Percentiles rank a stretch among this genome's conserved stretches.
These are phyloP conservation scores for sheep (Ovis aries) DNA, from an alignment of 2,113 vertebrate species.

Conservation along the genomic window DNA sequence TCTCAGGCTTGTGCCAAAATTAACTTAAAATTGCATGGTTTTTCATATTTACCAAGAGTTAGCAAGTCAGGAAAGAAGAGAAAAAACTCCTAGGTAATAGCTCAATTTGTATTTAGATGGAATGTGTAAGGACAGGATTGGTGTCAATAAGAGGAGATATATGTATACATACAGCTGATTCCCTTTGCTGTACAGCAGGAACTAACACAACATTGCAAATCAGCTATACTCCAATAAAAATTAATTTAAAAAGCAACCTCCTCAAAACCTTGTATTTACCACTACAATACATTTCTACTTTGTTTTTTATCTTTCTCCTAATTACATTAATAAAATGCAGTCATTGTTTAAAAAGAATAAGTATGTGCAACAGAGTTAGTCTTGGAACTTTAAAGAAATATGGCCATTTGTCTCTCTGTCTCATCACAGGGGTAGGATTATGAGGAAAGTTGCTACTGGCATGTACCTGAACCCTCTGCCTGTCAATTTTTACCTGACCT, in stretches of 20 bases:
- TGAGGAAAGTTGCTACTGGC: not conserved
- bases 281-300: not conserved
- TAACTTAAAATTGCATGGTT: not conserved
- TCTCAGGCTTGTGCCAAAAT: not conserved
- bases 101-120: not conserved
- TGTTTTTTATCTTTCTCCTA: not conserved
- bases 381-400: not conserved
- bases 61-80: not conserved
- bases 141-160: not conserved
- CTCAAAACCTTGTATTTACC: not conserved
- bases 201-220: not conserved
- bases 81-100: not conserved
- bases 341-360: not conserved
- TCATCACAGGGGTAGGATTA: not conserved
- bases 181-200: not conserved
- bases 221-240: not conserved
- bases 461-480: not conserved
- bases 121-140: not conserved
- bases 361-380: not conserved
- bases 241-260: not conserved
- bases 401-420: not conserved
- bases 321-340: not conserved
- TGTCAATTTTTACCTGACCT: not conserved
- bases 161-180: not conserved
- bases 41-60: not conserved